Conservation (phyloP, 2,113 vertebrate genomes). For the Neodon shergylaensis region DNA sequence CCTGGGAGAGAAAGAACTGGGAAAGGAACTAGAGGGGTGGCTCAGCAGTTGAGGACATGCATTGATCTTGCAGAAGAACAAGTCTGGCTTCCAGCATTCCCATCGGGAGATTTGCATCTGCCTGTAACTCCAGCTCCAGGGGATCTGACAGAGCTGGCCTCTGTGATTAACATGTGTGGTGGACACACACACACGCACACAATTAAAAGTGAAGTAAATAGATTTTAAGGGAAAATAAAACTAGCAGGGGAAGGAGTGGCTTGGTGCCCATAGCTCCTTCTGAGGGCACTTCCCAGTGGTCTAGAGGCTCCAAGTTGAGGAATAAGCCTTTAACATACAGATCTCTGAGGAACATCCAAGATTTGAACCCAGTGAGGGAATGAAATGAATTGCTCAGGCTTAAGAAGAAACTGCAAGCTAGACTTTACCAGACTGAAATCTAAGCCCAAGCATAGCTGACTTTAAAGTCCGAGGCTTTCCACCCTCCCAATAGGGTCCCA, state of each 20-base stretch:
- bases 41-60: not conserved
- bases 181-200: too few species aligned
- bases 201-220: not conserved
- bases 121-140: not conserved
- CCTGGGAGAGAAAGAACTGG: not conserved
- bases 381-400: not conserved
- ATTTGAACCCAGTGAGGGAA: not conserved
- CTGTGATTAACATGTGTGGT: not conserved
- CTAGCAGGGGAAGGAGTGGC: not conserved
- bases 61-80: not conserved
- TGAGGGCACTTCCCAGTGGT: too few species aligned
- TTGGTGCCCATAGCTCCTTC: not conserved
- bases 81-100: not conserved
- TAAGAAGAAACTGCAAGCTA: constrained; percentile 2
- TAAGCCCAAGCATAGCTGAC: not conserved
- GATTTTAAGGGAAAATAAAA: not conserved
- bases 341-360: not conserved
- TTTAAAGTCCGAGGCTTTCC: not conserved
- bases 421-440: constrained; percentile 7
- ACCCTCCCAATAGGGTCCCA: not conserved
- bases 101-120: too few species aligned
- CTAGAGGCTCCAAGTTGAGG: not conserved
- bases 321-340: not conserved
- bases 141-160: not conserved
- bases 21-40: not conserved